These are phyloP conservation scores for Drosophila pectinifera DNA, from an alignment of 1,140 invertebrate species.

Conservation along the genomic window DNA sequence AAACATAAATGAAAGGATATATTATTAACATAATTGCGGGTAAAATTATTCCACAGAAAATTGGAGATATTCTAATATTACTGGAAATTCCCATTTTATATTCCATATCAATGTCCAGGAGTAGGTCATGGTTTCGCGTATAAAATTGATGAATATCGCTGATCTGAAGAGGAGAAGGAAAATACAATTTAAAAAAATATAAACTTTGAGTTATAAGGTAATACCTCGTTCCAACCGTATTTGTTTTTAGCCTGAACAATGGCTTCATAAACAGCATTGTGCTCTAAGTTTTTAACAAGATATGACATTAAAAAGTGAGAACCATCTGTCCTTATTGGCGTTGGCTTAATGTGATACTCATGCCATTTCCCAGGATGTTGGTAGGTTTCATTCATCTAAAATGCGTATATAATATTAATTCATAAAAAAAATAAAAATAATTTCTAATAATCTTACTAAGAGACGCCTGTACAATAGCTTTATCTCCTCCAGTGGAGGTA, in stretches of 20 bases:
- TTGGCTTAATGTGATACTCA: conserved; percentile 84
- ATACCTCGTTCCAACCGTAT: conserved; percentile 88
- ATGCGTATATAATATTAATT: conserved; percentile 24
- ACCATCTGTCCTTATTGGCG: conserved; percentile 69
- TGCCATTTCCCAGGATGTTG: conserved; percentile 86
- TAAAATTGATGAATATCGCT: conserved; percentile 85
- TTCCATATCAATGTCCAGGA: conserved; percentile 83
- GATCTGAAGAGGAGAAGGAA: conserved; percentile 58
- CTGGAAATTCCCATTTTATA: conserved; percentile 82
- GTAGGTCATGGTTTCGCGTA: conserved; percentile 80
- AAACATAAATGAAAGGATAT: conserved; percentile 47
- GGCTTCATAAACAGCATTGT: conserved; percentile 88
- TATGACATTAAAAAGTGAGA: conserved; percentile 85
- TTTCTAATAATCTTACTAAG: conserved; percentile 76
- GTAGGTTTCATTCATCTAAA: conserved; percentile 86
- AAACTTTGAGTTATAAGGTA: neutral
- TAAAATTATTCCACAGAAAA: conserved; percentile 39
- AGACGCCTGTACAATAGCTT: conserved; percentile 86
- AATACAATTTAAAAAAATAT: neutral
- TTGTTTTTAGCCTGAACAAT: conserved; percentile 89
- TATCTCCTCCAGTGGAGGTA: conserved; percentile 86
- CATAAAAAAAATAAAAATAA: no score
- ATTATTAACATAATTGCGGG: conserved; percentile 39
- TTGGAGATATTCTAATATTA: conserved; percentile 41
- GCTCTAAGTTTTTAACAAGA: conserved; percentile 86